Conservation (phyloP, 2,113 vertebrate species). For the Aptenodytes forsteri region DNA sequence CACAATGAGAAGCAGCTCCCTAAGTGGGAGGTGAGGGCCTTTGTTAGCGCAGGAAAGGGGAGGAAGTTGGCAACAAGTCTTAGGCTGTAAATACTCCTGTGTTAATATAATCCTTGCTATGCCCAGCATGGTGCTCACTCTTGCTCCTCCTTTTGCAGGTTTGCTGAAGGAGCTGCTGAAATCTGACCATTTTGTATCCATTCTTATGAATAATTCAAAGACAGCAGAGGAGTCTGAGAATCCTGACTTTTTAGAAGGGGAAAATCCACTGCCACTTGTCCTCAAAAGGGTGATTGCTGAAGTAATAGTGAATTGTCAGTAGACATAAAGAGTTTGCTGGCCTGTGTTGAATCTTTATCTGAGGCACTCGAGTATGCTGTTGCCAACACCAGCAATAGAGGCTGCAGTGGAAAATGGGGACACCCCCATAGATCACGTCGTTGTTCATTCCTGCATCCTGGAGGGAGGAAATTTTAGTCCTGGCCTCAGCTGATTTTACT, state of each 20-base stretch:
- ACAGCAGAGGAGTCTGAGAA: slow-evolving; percentile 46
- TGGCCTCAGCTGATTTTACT: neutral
- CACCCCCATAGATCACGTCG: neutral
- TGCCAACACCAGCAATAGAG: neutral
- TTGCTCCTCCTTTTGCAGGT: slow-evolving; percentile 62
- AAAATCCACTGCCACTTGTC: slow-evolving; percentile 84
- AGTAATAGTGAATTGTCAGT: neutral
- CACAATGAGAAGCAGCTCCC: neutral
- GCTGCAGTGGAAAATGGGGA: neutral
- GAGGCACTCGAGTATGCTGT: neutral
- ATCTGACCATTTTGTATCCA: slow-evolving; percentile 80
- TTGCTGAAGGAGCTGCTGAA: slow-evolving; percentile 88
- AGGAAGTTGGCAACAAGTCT: neutral
- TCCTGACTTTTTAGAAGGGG: slow-evolving; percentile 36
- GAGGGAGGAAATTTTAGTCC: neutral
- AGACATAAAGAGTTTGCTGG: neutral
- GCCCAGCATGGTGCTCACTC: neutral
- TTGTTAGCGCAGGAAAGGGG: neutral
- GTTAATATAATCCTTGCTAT: neutral
- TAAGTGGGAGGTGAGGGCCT: neutral
- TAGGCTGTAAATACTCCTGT: neutral
- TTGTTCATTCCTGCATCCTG: neutral
- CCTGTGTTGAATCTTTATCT: neutral
- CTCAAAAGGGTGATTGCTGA: slow-evolving; percentile 88
- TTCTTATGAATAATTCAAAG: slow-evolving; percentile 83